A percentile compares a stretch with the other conserved stretches of the same genome.
Evolutionary conservation across 2,797 vertebrate species (phyloP).

Genomic region (Centropyge bicolor): DNA sequence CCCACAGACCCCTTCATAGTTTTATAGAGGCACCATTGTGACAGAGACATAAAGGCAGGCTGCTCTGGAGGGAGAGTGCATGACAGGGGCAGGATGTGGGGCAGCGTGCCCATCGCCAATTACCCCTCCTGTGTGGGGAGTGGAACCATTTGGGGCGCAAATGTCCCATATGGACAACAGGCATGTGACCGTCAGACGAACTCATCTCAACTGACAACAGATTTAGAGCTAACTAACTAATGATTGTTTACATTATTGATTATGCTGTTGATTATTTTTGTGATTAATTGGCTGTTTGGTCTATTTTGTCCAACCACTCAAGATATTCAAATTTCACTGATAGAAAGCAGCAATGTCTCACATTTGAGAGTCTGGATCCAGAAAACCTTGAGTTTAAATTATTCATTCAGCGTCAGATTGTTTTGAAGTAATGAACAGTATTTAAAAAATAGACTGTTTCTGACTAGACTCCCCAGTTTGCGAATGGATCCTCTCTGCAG

Average conservation of each 20-base stretch:
- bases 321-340: neutral
- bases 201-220: neutral
- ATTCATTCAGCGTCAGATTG: neutral
- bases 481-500: neutral
- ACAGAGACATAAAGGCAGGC: slow-evolving; percentile 52
- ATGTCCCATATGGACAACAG: slow-evolving; percentile 34
- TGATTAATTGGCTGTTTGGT: neutral
- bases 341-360: neutral
- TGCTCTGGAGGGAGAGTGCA: slow-evolving; percentile 47
- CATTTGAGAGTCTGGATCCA: neutral
- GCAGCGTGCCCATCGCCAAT: slow-evolving; percentile 46
- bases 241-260: neutral
- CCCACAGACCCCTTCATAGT: slow-evolving; percentile 34
- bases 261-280: neutral
- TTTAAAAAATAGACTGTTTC: slow-evolving; percentile 2
- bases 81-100: slow-evolving; percentile 46
- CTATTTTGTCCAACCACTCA: neutral
- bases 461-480: neutral
- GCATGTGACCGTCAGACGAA: neutral
- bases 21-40: slow-evolving; percentile 67
- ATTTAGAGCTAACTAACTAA: neutral
- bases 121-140: slow-evolving; percentile 36
- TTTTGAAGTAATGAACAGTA: neutral
- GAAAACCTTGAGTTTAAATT: neutral
- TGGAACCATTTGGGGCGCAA: slow-evolving; percentile 31